Conservation (phyloP, 2,113 vertebrate genomes). For the Natator depressus region DNA sequence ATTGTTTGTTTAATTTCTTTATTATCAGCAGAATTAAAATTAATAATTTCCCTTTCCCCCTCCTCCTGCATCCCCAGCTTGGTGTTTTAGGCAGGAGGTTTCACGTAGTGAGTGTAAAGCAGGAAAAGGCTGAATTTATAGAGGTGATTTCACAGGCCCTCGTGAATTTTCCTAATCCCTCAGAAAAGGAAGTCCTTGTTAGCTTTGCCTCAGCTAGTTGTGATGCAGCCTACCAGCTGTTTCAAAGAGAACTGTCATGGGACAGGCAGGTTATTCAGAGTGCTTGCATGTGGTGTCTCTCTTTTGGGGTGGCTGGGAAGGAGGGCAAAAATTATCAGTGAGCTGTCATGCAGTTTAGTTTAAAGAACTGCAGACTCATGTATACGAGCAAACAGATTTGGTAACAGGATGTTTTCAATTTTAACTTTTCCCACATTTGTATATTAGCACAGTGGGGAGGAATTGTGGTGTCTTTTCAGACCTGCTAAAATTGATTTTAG, state of each 20-base stretch:
- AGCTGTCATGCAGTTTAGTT: constrained; percentile 5
- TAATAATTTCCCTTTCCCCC: neutral
- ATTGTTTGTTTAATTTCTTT: neutral
- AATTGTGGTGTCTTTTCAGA: constrained; percentile 61
- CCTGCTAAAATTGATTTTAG: constrained; percentile 72
- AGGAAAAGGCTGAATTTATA: constrained; percentile 1
- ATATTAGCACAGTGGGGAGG: constrained; percentile 23
- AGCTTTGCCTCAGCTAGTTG: neutral
- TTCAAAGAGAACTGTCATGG: neutral
- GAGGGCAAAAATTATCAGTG: neutral
- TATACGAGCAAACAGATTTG: constrained; percentile 5
- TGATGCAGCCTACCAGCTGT: neutral
- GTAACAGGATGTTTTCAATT: constrained; percentile 41
- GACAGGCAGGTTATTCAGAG: neutral
- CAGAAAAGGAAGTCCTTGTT: neutral
- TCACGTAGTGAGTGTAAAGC: neutral
- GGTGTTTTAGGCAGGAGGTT: neutral
- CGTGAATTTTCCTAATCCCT: constrained; percentile 34
- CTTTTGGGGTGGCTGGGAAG: neutral
- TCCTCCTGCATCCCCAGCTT: neutral
- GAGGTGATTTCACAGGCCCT: neutral
- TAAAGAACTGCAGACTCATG: constrained; percentile 1
- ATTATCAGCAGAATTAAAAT: neutral
- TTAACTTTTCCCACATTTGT: neutral
- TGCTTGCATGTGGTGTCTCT: neutral